Percentiles rank a stretch among this genome's conserved stretches.
Conservation (phyloP, 1,140 invertebrate genomes). For the Drosophila athabasca region DNA sequence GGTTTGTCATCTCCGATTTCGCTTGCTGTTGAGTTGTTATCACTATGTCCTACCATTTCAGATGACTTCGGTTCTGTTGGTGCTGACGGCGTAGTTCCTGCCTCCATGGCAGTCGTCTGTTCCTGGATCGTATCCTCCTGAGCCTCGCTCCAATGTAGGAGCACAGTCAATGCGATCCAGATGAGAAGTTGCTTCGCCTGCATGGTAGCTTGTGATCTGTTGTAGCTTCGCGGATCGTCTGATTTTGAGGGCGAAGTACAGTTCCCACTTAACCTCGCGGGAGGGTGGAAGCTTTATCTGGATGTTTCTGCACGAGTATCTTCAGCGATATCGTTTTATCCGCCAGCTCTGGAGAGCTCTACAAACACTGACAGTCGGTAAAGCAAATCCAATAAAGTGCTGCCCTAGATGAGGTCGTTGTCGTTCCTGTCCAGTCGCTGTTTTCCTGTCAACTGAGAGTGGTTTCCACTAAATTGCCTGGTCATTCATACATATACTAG, state of each 20-base stretch:
- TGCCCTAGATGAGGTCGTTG: slow-evolving; percentile 8
- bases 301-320: slow-evolving; percentile 5
- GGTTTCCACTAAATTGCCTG: slow-evolving; percentile 36
- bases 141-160: slow-evolving; percentile 37
- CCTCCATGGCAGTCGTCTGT: too few species aligned
- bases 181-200: slow-evolving; percentile 26
- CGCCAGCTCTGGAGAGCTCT: slow-evolving; percentile 34
- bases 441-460: slow-evolving; percentile 48
- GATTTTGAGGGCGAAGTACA: slow-evolving; percentile 5
- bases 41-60: not conserved
- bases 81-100: not conserved
- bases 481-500: slow-evolving; percentile 43
- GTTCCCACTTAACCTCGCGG: slow-evolving; percentile 8
- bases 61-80: not conserved
- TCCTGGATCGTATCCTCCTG: slow-evolving; percentile 28
- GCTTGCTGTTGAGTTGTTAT: too few species aligned
- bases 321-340: slow-evolving; percentile 39
- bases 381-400: too few species aligned
- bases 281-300: slow-evolving; percentile 17
- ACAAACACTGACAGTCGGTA: slow-evolving; percentile 37
- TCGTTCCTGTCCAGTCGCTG: slow-evolving; percentile 33
- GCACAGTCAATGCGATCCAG: slow-evolving; percentile 35
- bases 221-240: slow-evolving; percentile 17
- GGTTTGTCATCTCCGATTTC: too few species aligned
- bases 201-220: slow-evolving; percentile 32